Evolutionary conservation across 2,797 vertebrate genomes (phyloP).

Genomic region (Sebastes hopkinsi): DNA sequence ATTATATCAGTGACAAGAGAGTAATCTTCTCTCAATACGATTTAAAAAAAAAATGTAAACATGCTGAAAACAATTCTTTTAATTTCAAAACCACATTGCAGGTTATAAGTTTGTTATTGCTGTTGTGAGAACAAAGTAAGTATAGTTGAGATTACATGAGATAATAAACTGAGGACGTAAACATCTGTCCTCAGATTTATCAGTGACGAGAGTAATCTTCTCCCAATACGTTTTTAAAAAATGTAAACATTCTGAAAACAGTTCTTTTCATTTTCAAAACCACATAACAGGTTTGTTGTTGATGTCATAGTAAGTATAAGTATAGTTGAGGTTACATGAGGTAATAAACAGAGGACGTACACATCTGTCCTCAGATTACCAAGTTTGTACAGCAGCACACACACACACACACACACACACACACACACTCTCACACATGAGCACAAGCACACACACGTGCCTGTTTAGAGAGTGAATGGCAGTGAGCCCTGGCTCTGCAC

Average conservation of each 20-base stretch:
- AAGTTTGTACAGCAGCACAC: background rate
- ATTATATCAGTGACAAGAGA: too few species aligned
- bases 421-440: background rate
- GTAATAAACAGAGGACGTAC: background rate
- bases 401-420: background rate
- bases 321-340: background rate
- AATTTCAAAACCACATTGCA: too few species aligned
- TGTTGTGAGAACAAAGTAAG: too few species aligned
- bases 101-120: too few species aligned
- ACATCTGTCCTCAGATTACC: conserved; percentile 4
- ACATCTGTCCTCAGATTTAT: too few species aligned
- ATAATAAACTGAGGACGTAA: too few species aligned
- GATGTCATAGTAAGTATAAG: too few species aligned
- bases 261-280: background rate
- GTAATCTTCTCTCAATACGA: too few species aligned
- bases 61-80: too few species aligned
- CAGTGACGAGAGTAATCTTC: background rate
- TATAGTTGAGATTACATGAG: too few species aligned
- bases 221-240: background rate
- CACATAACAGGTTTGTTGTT: background rate
- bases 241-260: too few species aligned
- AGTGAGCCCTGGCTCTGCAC: background rate
- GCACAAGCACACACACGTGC: background rate
- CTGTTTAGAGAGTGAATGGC: background rate
- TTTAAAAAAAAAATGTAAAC: too few species aligned